Percentiles rank a stretch among this genome's conserved stretches.
Evolutionary conservation across 2,888 invertebrate species (phyloP).

Genomic region (Euspilapteryx auroguttella): DNA sequence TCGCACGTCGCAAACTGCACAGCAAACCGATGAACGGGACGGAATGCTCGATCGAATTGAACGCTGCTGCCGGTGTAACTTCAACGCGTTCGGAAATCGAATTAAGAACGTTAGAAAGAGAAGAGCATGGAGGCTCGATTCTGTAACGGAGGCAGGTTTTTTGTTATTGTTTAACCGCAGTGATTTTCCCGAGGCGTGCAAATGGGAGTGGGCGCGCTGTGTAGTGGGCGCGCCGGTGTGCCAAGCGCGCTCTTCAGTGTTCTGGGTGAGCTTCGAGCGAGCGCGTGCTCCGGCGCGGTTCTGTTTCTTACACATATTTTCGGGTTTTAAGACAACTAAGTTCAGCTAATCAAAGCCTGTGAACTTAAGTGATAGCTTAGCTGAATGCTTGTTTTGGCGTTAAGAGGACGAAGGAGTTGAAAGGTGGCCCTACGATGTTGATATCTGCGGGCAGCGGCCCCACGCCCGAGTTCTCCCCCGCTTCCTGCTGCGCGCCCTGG

Average conservation of each 20-base stretch:
- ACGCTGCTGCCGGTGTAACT: slow-evolving; percentile 45
- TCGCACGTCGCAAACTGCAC: too few species aligned
- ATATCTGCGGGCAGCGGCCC: slow-evolving; percentile 66
- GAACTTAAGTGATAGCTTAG: too few species aligned
- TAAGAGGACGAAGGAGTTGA: too few species aligned
- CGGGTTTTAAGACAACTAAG: too few species aligned
- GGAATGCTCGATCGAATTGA: slow-evolving; percentile 51
- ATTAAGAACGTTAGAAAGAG: slow-evolving; percentile 58
- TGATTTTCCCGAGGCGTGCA: slow-evolving; percentile 58
- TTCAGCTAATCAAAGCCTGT: too few species aligned
- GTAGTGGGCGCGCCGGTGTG: slow-evolving; percentile 52
- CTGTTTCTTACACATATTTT: slow-evolving; percentile 13
- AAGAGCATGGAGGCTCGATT: slow-evolving; percentile 40
- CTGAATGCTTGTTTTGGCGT: too few species aligned
- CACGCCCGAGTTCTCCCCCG: slow-evolving; percentile 59
- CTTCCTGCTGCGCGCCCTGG: slow-evolving; percentile 64
- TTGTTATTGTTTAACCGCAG: slow-evolving; percentile 51
- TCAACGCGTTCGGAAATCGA: slow-evolving; percentile 59
- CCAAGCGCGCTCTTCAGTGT: slow-evolving; percentile 62
- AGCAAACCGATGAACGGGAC: slow-evolving; percentile 39
- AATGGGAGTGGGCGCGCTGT: slow-evolving; percentile 56
- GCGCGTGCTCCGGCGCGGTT: slow-evolving; percentile 40
- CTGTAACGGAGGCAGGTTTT: slow-evolving; percentile 37
- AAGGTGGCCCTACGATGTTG: slow-evolving; percentile 59
- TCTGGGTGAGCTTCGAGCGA: slow-evolving; percentile 57